A percentile compares a stretch with the other conserved stretches of the same genome.
Evolutionary conservation across 1,140 invertebrate species (phyloP).

Genomic region (Adoxophyes honmai): DNA sequence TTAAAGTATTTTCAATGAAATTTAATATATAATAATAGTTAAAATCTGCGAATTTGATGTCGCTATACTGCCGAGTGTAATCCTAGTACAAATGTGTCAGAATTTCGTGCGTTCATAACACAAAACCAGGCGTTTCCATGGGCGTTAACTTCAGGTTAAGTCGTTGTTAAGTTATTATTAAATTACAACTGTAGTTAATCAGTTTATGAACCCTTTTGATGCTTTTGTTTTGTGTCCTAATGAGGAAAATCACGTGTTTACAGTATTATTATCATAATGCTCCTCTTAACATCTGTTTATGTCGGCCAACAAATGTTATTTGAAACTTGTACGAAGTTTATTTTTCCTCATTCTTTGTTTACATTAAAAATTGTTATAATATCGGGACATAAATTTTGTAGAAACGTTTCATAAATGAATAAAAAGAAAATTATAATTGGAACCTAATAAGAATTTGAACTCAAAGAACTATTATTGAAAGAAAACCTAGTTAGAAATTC

Average conservation of each 20-base stretch:
- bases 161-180: slow-evolving; percentile 57
- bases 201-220: neutral
- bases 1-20: slow-evolving; percentile 38
- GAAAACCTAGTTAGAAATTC: too few relatives aligned
- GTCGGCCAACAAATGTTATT: slow-evolving; percentile 14
- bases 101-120: slow-evolving; percentile 34
- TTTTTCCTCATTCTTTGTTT: slow-evolving; percentile 12
- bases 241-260: too few relatives aligned
- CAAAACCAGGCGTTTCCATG: slow-evolving; percentile 52
- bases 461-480: too few relatives aligned
- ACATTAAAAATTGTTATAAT: neutral
- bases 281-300: slow-evolving; percentile 18
- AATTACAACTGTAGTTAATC: slow-evolving; percentile 63
- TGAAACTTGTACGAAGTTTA: slow-evolving; percentile 3
- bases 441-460: too few relatives aligned
- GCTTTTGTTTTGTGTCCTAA: neutral
- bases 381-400: neutral
- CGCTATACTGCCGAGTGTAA: slow-evolving; percentile 20
- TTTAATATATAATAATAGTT: slow-evolving; percentile 10
- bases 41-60: slow-evolving; percentile 19
- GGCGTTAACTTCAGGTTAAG: slow-evolving; percentile 68
- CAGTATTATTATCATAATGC: too few relatives aligned
- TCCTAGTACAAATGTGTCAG: slow-evolving; percentile 26
- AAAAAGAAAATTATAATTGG: too few relatives aligned
- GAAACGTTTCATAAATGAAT: too few relatives aligned